phyloP scores from a whole-genome alignment of 2,113 vertebrate species.

The Alectura lathami region DNA sequence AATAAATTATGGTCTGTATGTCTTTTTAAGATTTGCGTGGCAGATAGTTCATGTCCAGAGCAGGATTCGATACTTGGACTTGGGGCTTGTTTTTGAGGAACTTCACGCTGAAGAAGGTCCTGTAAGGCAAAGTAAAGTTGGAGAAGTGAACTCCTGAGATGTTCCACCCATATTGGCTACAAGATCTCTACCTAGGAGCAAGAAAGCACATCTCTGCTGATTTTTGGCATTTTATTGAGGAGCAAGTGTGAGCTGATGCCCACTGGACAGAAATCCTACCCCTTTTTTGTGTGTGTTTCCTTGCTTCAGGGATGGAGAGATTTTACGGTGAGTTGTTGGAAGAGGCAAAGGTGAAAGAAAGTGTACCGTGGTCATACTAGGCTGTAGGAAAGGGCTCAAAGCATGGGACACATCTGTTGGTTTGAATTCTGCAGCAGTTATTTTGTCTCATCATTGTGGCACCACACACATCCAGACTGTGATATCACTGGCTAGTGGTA shows the following conservation, averaged over 20 bases:
- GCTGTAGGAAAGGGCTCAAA: too few species aligned
- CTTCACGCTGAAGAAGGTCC: neutral
- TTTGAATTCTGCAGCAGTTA: neutral
- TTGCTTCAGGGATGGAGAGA: neutral
- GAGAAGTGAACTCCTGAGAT: neutral
- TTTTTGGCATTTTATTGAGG: neutral
- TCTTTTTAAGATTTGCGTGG: neutral
- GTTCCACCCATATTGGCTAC: neutral
- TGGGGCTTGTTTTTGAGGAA: neutral
- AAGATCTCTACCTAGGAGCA: neutral
- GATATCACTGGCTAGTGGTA: neutral
- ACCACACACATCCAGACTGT: neutral
- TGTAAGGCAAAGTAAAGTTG: neutral
- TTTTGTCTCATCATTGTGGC: neutral
- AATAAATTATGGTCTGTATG: neutral
- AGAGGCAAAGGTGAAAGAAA: neutral
- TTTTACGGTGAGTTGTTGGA: neutral
- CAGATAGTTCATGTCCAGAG: neutral
- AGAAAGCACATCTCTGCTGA: neutral
- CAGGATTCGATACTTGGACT: neutral
- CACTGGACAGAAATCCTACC: neutral
- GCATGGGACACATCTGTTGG: too few species aligned
- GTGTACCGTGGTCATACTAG: neutral
- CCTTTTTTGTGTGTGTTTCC: neutral
- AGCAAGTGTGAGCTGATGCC: neutral